phyloP scores from a whole-genome alignment of 2,888 invertebrate species.

The Platerodrilus igneus region DNA sequence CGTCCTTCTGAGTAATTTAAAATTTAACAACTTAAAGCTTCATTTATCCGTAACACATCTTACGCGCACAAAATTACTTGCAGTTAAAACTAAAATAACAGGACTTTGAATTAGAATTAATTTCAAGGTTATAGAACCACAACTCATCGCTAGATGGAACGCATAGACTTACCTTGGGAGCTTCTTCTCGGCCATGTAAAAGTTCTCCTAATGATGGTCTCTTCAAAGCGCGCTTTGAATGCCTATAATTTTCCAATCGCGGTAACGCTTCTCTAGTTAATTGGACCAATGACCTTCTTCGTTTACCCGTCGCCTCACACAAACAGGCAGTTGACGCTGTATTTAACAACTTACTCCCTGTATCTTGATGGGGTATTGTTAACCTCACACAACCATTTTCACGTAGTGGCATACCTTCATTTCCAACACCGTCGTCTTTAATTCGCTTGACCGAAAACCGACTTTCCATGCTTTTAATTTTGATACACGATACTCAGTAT shows the following conservation, averaged over 20 bases:
- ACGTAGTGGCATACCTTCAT: slow-evolving; percentile 39
- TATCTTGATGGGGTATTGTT: slow-evolving; percentile 23
- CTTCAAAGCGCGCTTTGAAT: slow-evolving; percentile 69
- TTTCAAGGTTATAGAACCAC: too few relatives aligned
- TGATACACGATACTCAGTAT: neutral
- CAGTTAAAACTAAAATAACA: too few relatives aligned
- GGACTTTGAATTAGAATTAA: too few relatives aligned
- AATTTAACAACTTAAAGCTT: too few relatives aligned
- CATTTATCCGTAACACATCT: too few relatives aligned
- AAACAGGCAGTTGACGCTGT: slow-evolving; percentile 35
- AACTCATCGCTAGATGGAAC: too few relatives aligned
- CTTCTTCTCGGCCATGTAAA: slow-evolving; percentile 66
- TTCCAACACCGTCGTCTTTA: slow-evolving; percentile 35
- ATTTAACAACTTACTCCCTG: slow-evolving; percentile 29
- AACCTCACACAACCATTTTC: slow-evolving; percentile 32
- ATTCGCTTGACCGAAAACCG: slow-evolving; percentile 30
- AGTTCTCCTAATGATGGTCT: slow-evolving; percentile 81
- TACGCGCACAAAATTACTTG: too few relatives aligned
- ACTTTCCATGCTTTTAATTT: slow-evolving; percentile 31
- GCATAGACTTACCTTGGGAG: slow-evolving; percentile 49
- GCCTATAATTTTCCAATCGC: slow-evolving; percentile 76
- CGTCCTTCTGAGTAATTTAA: too few relatives aligned
- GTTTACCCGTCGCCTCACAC: slow-evolving; percentile 30
- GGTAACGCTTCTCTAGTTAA: slow-evolving; percentile 76
- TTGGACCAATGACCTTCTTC: slow-evolving; percentile 60